Evolutionary conservation across 2,888 invertebrate genomes (phyloP).

Genomic region (Caenorhabditis sp.): DNA sequence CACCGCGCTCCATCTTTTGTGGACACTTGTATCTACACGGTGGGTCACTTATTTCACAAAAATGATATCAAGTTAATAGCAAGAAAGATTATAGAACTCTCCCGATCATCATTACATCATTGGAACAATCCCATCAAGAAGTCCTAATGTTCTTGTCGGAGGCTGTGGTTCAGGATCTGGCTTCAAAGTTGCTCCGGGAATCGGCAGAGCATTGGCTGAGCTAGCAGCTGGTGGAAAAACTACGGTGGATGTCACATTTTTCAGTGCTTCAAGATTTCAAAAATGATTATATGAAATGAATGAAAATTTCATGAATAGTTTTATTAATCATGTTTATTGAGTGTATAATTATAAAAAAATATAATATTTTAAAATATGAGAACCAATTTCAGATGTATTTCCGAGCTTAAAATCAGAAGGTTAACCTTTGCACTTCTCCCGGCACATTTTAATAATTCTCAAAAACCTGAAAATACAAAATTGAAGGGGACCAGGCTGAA

Average conservation of each 20-base stretch:
- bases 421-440: no score
- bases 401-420: no score
- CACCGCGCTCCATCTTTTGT: constrained; percentile 27
- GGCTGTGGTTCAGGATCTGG: constrained; percentile 67
- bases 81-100: constrained; percentile 35
- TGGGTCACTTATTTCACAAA: no score
- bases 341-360: no score
- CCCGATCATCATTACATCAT: constrained; percentile 52
- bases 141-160: constrained; percentile 58
- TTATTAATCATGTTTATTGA: no score
- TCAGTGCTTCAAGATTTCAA: constrained; percentile 18
- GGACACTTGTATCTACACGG: constrained; percentile 56
- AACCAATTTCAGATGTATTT: no score
- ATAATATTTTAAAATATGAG: no score
- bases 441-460: no score
- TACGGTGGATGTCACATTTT: constrained; percentile 50
- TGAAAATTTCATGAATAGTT: no score
- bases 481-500: no score
- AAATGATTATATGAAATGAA: no score
- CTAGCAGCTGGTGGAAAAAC: constrained; percentile 43
- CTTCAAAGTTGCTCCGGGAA: constrained; percentile 63
- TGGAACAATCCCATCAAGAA: constrained; percentile 37
- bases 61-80: not conserved
- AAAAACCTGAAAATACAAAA: no score
- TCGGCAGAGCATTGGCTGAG: constrained; percentile 47